Evolutionary conservation across 2,113 vertebrate species (phyloP).

Genomic region (Phoxinus phoxinus): DNA sequence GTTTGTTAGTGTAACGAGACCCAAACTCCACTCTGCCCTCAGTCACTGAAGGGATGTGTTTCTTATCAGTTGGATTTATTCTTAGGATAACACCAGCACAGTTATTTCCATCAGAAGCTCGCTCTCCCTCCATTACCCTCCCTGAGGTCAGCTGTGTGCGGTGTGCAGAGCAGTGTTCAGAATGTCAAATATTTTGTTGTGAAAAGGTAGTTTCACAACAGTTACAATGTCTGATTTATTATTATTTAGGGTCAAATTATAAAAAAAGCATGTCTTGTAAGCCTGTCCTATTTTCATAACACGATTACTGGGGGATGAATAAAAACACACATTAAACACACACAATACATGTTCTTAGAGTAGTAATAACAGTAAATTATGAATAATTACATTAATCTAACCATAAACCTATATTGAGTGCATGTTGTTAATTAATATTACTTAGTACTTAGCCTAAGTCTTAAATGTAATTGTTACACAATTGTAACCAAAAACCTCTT

Average conservation of each 20-base stretch:
- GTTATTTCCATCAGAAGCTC: conserved; percentile 35
- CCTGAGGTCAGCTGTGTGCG: conserved; percentile 30
- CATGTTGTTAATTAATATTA: too few relatives aligned
- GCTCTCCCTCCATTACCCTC: neutral
- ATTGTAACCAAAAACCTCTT: neutral
- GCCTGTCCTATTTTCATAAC: conserved; percentile 8
- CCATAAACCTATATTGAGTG: too few relatives aligned
- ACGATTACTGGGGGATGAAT: neutral
- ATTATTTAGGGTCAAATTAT: conserved; percentile 35
- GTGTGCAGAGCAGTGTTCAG: neutral
- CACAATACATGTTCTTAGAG: neutral
- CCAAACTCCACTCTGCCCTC: neutral
- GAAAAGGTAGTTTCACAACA: conserved; percentile 44
- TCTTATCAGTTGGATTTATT: conserved; percentile 16
- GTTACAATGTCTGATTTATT: neutral
- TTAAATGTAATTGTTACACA: too few relatives aligned
- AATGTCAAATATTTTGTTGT: conserved; percentile 47
- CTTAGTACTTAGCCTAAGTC: too few relatives aligned
- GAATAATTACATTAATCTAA: too few relatives aligned
- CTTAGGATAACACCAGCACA: conserved; percentile 18
- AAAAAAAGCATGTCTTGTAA: conserved; percentile 9
- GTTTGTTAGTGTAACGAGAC: neutral
- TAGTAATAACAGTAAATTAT: too few relatives aligned
- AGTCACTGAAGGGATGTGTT: neutral
- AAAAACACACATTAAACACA: conserved; percentile 2